Evolutionary conservation across 2,888 invertebrate species (phyloP), one percentile per base, ranked within the genome.

Genomic region (Nymphalis urticae): DNA sequence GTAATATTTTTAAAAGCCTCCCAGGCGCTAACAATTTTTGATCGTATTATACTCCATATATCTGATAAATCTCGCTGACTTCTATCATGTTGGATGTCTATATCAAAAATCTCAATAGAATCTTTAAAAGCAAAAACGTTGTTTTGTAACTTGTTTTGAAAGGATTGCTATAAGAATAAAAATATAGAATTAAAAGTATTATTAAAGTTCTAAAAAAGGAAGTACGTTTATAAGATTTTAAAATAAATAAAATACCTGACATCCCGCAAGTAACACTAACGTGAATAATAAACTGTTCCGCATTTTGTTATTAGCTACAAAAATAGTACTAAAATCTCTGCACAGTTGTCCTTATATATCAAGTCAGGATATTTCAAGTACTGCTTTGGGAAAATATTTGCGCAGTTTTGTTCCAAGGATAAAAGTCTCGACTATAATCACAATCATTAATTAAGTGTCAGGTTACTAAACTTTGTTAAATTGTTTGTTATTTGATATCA

Each of bases 21-120:
- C 84, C 82, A 85, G 21, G 79, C 77, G 56, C 74, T 76, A 51
- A 75, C 66, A 0, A 81, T 79, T 61, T 76, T 79, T 4, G 77
- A 76, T 72, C 80, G 84, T 19, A 85, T 77, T 61, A 75, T 80
- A 42, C 75, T 73, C 83, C 82, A 82, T 10, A 83, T 36, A 19
- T 58, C 36, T 10, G 42, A 58, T 19, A 58, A 19, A 58, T 58
- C 58, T 58, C 58, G 8, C 9, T n/a, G 58, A 58, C 0, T 58
- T 9, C 42, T 58, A 19, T 10, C 8, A 17, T 42, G 42, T 13
- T 2, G 19, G 6, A 16, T 16, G 17, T 51, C 17, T 21, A 8
- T 21, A 36, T 19, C 17, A 5, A 36, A 50, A 53, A n/a, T 53
- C 36, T 42, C 21, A 21, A 51, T 16, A 50, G 47, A 21, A 7